Percentiles rank a stretch among this genome's conserved stretches.
Conservation (phyloP, 1,140 invertebrate species). For the Plodia interpunctella region DNA sequence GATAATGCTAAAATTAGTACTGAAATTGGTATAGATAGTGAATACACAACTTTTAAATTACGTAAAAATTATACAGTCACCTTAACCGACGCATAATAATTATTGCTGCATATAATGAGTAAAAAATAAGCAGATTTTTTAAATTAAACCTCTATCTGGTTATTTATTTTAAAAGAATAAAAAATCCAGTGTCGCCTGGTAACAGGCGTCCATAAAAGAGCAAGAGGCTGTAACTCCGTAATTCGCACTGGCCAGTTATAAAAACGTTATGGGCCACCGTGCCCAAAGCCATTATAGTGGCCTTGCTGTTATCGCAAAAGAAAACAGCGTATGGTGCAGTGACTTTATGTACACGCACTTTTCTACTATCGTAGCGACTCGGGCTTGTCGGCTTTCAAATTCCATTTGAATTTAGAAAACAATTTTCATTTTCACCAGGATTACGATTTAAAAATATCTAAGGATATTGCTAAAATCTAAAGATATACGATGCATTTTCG, state of each 20-base stretch:
- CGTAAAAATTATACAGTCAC: no score
- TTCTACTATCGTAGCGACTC: constrained; percentile 11
- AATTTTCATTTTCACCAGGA: not conserved
- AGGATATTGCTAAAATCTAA: no score
- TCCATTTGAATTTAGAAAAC: not conserved
- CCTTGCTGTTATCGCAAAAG: constrained; percentile 64
- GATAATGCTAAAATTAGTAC: no score
- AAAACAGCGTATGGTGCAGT: constrained; percentile 54
- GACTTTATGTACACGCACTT: constrained; percentile 31
- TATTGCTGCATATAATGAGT: no score
- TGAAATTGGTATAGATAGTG: no score
- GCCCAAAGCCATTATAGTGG: constrained; percentile 59
- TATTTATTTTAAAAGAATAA: not conserved
- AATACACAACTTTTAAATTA: no score
- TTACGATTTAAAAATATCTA: no score
- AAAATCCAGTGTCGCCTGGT: not conserved
- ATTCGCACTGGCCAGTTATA: constrained; percentile 38
- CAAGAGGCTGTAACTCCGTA: constrained; percentile 12
- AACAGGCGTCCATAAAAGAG: not conserved
- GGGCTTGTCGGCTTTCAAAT: not conserved
- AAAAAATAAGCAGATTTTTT: no score
- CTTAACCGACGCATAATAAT: no score
- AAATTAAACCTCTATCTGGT: no score
- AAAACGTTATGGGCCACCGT: constrained; percentile 47
- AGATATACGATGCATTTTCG: no score